Percentiles rank a stretch among this genome's conserved stretches.
Evolutionary conservation across 2,888 invertebrate genomes (phyloP).

Genomic region (Pristionchus exspectatus): DNA sequence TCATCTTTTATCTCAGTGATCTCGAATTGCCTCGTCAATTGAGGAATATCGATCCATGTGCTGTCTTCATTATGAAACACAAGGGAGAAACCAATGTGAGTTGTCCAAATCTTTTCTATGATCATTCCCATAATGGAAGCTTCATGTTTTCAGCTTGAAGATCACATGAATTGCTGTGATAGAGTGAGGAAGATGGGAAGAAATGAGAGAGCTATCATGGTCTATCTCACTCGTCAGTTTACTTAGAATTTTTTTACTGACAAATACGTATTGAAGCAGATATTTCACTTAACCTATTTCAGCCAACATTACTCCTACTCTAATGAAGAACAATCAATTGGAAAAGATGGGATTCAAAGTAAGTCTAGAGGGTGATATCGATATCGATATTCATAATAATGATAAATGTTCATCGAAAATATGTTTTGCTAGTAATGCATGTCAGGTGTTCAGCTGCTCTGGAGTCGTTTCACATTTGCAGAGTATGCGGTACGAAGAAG

Average conservation of each 20-base stretch:
- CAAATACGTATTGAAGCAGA: not conserved
- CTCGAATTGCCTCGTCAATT: not conserved
- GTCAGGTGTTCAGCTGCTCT: not conserved
- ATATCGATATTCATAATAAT: too few relatives aligned
- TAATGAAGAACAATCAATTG: not conserved
- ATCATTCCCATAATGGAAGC: not conserved
- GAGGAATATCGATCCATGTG: not conserved
- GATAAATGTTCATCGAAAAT: not conserved
- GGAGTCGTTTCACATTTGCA: not conserved
- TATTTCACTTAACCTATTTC: not conserved
- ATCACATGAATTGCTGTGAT: not conserved
- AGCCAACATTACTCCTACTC: not conserved
- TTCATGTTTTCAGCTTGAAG: not conserved
- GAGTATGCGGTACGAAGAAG: not conserved
- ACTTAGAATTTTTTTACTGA: not conserved
- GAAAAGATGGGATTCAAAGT: not conserved
- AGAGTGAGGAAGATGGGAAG: not conserved
- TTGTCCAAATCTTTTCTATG: not conserved
- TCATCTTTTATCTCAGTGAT: not conserved
- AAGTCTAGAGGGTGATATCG: not conserved
- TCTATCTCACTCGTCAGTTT: constrained; percentile 15
- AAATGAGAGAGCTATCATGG: not conserved
- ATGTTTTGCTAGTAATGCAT: not conserved
- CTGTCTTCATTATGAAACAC: not conserved
- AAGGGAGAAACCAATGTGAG: not conserved